These are phyloP conservation scores for Ptychobarbus kaznakovi DNA, from an alignment of 2,797 vertebrate genomes.

Conservation along the genomic window DNA sequence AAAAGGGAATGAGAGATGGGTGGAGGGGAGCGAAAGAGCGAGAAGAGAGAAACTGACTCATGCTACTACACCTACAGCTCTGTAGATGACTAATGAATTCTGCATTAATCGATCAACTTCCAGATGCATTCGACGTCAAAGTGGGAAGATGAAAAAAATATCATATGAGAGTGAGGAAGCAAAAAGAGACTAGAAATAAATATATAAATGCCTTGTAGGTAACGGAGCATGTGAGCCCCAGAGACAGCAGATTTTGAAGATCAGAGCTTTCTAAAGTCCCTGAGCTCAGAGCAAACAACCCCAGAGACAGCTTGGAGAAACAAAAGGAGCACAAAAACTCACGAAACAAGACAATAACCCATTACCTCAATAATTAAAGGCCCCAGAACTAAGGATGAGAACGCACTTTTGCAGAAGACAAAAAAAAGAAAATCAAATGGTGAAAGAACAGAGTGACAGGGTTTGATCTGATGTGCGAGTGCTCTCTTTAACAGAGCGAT, in stretches of 20 bases:
- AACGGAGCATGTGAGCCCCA: background rate
- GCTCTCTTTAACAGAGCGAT: conserved; percentile 21
- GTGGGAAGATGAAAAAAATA: conserved; percentile 26
- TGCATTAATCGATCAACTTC: conserved; percentile 48
- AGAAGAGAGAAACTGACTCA: conserved; percentile 38
- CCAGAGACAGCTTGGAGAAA: conserved; percentile 35
- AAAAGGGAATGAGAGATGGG: conserved; percentile 25
- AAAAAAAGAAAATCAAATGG: background rate
- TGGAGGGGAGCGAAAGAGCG: background rate
- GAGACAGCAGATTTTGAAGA: conserved; percentile 44
- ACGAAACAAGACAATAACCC: conserved; percentile 32
- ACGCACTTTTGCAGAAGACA: background rate
- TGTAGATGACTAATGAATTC: conserved; percentile 39
- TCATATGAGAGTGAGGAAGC: background rate
- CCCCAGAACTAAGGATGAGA: conserved; percentile 15
- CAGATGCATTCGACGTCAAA: conserved; percentile 26
- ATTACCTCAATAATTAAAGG: conserved; percentile 49
- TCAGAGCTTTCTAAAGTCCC: conserved; percentile 46
- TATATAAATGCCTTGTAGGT: background rate
- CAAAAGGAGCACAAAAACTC: conserved; percentile 26
- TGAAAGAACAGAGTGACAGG: conserved; percentile 2
- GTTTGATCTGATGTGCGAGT: conserved; percentile 8
- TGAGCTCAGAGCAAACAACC: conserved; percentile 31
- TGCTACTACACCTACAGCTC: conserved; percentile 43
- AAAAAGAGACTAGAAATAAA: background rate